Percentiles rank a stretch among this genome's conserved stretches.
These are phyloP conservation scores for Lithophane ornitopus DNA, from an alignment of 2,888 invertebrate species.

Conservation along the genomic window DNA sequence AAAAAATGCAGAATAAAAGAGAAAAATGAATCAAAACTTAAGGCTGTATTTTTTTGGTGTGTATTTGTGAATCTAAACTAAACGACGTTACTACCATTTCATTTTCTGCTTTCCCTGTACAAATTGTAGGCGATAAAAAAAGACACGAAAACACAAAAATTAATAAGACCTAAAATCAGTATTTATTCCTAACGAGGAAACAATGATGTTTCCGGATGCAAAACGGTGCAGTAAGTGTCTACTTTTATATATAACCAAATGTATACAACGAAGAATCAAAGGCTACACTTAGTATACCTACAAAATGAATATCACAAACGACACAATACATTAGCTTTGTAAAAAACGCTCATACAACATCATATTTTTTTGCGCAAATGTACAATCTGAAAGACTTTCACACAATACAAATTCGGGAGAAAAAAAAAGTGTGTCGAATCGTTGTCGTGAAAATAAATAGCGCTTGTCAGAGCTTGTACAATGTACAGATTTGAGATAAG, in stretches of 20 bases:
- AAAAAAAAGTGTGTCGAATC: constrained; percentile 46
- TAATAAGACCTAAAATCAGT: background rate
- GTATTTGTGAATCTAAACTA: background rate
- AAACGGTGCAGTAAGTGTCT: background rate
- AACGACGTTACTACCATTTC: background rate
- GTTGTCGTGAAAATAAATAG: constrained; percentile 40
- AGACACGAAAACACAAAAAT: no score
- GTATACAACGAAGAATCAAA: background rate
- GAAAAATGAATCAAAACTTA: no score
- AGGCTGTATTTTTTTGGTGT: no score
- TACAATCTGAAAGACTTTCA: constrained; percentile 42
- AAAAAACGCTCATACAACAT: constrained; percentile 21
- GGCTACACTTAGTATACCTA: background rate
- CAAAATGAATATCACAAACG: constrained; percentile 11
- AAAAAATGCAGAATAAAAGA: no score
- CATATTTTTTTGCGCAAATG: constrained; percentile 33
- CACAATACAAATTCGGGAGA: constrained; percentile 50
- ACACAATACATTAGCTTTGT: constrained; percentile 19
- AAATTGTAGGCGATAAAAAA: background rate
- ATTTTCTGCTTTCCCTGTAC: background rate
- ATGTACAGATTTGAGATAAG: background rate
- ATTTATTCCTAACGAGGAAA: background rate
- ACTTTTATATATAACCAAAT: background rate
- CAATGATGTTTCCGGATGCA: background rate
- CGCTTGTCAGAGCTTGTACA: constrained; percentile 16